Evolutionary conservation across 2,797 vertebrate species (phyloP), one percentile per base, ranked within the genome.

Genomic region (Gallirallus australis): DNA sequence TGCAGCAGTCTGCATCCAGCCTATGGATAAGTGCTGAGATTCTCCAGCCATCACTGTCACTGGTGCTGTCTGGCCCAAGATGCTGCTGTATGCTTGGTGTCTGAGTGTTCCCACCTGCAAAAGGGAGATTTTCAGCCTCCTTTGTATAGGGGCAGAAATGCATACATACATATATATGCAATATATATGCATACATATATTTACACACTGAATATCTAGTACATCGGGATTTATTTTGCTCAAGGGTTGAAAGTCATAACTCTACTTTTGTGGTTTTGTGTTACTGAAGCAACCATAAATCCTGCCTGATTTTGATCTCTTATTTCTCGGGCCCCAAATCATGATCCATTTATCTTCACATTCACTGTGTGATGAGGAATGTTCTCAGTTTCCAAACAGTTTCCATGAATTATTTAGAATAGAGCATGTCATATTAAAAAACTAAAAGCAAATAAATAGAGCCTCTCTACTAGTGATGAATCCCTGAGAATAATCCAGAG

Each of bases 331-430:
- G 15, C 59, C 37, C 24, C 54, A 82, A 52, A 94, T 93, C 63
- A 69, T 65, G 59, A 65, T 68, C 54, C 69, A 57, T 91, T 91
- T 93, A 53, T 90, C 35, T 83, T 94, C 54, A 73, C 52, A 28
- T n/a, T 53, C 64, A 63, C 56, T 93, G 45, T 83, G 63, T 82
- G 89, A 70, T 77, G 18, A 88, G 28, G 70, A 91, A 17, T 85
- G 68, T 82, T 89, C 86, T 80, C 80, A 94, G 82, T 79, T 94
- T 94, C 77, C 70, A 86, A 75, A 76, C 18, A 65, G 73, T 66
- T 89, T 80, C 93, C 56, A 73, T 97, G 90, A 94, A 96, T 94
- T 94, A 70, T 90, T 93, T 93, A 86, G 52, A 90, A 60, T n/a
- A 1, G 27, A 91, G 86, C 57, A 68, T 84, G 52, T 30, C 35